Conservation (phyloP, 2,113 vertebrate genomes). For the Tachysurus fulvidraco region DNA sequence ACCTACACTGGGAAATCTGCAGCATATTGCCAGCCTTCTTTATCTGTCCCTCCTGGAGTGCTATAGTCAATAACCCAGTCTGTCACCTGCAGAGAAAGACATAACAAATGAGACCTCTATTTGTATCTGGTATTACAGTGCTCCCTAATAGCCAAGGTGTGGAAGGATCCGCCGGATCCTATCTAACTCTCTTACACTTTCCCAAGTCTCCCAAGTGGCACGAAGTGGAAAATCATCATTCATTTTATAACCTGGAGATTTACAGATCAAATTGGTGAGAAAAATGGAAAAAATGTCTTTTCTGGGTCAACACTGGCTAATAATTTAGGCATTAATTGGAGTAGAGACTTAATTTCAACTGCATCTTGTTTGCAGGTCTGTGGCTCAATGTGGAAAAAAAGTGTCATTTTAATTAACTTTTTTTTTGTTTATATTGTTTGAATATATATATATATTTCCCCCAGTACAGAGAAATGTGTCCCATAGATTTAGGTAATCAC, state of each 20-base stretch:
- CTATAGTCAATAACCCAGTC: conserved; percentile 89
- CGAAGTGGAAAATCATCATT: neutral
- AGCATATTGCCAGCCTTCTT: conserved; percentile 97
- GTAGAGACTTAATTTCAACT: neutral
- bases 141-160: neutral
- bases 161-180: neutral
- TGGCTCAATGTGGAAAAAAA: neutral
- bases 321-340: neutral
- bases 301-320: neutral
- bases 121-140: neutral
- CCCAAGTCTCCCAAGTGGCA: neutral
- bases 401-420: too few relatives aligned
- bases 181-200: neutral
- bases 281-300: neutral
- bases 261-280: neutral
- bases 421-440: neutral
- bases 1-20: conserved; percentile 93
- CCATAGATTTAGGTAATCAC: neutral
- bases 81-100: conserved; percentile 74
- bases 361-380: neutral
- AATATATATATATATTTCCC: neutral
- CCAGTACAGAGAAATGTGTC: neutral
- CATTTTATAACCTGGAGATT: neutral
- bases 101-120: neutral
- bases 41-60: conserved; percentile 82